A percentile compares a stretch with the other conserved stretches of the same genome.
These are phyloP conservation scores for Drosophila sulfurigaster DNA, from an alignment of 1,140 invertebrate genomes.

Conservation along the genomic window DNA sequence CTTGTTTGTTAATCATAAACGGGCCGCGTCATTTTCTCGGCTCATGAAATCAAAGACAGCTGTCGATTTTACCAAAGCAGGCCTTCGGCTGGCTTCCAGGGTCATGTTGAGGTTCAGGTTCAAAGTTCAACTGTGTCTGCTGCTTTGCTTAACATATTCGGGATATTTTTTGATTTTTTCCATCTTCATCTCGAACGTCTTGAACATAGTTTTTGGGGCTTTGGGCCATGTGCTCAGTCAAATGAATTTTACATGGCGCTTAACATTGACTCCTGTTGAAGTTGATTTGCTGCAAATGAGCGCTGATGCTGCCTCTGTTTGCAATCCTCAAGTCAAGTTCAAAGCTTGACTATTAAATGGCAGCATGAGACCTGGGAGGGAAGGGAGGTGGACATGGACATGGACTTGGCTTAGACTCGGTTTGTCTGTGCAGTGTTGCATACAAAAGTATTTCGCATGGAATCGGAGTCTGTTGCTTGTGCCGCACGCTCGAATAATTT, in stretches of 20 bases:
- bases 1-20: conserved; percentile 90
- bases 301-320: conserved; percentile 40
- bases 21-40: neutral
- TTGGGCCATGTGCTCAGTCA: conserved; percentile 53
- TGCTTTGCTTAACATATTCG: conserved; percentile 9
- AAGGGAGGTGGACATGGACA: conserved; percentile 6
- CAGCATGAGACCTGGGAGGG: neutral
- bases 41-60: conserved; percentile 18
- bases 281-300: conserved; percentile 74
- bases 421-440: conserved; percentile 73
- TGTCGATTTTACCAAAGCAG: conserved; percentile 9
- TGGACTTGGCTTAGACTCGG: conserved; percentile 42
- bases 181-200: neutral
- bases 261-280: conserved; percentile 56
- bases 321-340: conserved; percentile 44
- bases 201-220: conserved; percentile 1
- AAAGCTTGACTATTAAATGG: conserved; percentile 38
- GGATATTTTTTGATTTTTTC: conserved; percentile 9
- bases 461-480: conserved; percentile 49
- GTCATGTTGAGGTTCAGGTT: conserved; percentile 12
- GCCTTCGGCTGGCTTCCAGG: conserved; percentile 12
- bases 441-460: conserved; percentile 70
- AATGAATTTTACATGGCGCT: conserved; percentile 74
- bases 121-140: conserved; percentile 40
- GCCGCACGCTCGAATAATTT: conserved; percentile 80